Percentiles rank a stretch among this genome's conserved stretches.
Conservation (phyloP, 1,140 invertebrate species). For the Globodera ellingtonae region DNA sequence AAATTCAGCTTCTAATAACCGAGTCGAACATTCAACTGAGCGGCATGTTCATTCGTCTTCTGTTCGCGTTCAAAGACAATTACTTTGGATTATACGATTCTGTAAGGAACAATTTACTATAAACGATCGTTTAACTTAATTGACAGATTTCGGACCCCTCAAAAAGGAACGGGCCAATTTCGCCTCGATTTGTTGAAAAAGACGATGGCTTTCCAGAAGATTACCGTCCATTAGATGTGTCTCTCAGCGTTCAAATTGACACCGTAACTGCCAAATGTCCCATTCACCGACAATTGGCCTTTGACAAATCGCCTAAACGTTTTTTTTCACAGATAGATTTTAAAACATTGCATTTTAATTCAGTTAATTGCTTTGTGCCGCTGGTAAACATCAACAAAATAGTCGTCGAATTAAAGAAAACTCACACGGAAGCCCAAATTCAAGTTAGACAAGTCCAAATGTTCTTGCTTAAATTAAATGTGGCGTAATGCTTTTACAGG, state of each 20-base stretch:
- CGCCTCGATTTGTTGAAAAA: conserved; percentile 9
- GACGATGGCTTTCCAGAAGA: conserved; percentile 59
- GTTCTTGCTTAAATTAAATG: background rate
- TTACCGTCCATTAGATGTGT: conserved; percentile 67
- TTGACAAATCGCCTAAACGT: background rate
- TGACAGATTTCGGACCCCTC: conserved; percentile 50
- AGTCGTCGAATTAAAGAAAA: conserved; percentile 69
- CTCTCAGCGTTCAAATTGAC: conserved; percentile 67
- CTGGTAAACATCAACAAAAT: conserved; percentile 67
- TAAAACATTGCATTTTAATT: conserved; percentile 19
- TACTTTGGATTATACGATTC: conserved; percentile 61
- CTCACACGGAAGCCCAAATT: conserved; percentile 67
- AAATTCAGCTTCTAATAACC: conserved; percentile 41
- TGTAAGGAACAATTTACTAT: conserved; percentile 23
- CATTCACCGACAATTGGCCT: conserved; percentile 5
- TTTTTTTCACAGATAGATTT: background rate
- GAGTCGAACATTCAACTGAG: conserved; percentile 52
- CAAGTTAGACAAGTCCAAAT: conserved; percentile 58
- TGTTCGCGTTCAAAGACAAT: conserved; percentile 60
- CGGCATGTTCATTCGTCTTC: conserved; percentile 52
- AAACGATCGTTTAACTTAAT: background rate
- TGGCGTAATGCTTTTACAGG: too few relatives aligned
- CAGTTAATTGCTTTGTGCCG: conserved; percentile 63
- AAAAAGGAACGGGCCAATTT: conserved; percentile 39
- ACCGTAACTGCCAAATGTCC: conserved; percentile 67